These are phyloP conservation scores for Pemphredon lugubris DNA, from an alignment of 2,888 invertebrate genomes.

Conservation along the genomic window DNA sequence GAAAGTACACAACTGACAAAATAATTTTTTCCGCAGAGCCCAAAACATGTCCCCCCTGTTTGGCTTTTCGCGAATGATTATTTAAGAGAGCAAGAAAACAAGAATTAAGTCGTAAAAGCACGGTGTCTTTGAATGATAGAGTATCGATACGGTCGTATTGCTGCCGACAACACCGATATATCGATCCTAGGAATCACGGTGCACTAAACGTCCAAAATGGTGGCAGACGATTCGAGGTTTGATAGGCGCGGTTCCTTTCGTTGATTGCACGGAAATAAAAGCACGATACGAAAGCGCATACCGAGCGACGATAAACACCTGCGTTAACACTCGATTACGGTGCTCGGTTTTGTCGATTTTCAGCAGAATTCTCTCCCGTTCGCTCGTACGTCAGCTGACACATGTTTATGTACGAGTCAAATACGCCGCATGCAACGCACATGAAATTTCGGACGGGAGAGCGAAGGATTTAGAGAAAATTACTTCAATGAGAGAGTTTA, in stretches of 20 bases:
- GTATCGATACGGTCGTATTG: conserved; percentile 42
- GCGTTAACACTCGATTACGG: conserved; percentile 3
- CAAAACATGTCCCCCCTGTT: too few relatives aligned
- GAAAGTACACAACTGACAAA: too few relatives aligned
- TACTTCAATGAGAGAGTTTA: conserved; percentile 6
- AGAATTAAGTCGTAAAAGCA: too few relatives aligned
- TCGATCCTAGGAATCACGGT: conserved; percentile 50
- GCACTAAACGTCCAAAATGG: conserved; percentile 62
- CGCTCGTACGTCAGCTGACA: conserved; percentile 58
- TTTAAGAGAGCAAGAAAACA: too few relatives aligned
- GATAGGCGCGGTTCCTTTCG: conserved; percentile 64
- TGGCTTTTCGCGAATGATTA: too few relatives aligned
- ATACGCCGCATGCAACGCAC: conserved; percentile 38
- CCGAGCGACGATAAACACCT: conserved; percentile 9
- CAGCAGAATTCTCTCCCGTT: conserved; percentile 6
- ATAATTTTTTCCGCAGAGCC: too few relatives aligned
- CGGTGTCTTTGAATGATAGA: conserved; percentile 23
- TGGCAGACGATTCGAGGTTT: conserved; percentile 50
- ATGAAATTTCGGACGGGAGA: conserved; percentile 30
- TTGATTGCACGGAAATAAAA: conserved; percentile 32
- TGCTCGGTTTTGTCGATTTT: neutral
- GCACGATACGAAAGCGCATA: conserved; percentile 27
- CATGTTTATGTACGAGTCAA: conserved; percentile 58
- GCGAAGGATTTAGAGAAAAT: conserved; percentile 1
- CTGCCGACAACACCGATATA: conserved; percentile 40